These are phyloP conservation scores for Hippoglossus stenolepis DNA, from an alignment of 2,113 vertebrate species.

Conservation along the genomic window DNA sequence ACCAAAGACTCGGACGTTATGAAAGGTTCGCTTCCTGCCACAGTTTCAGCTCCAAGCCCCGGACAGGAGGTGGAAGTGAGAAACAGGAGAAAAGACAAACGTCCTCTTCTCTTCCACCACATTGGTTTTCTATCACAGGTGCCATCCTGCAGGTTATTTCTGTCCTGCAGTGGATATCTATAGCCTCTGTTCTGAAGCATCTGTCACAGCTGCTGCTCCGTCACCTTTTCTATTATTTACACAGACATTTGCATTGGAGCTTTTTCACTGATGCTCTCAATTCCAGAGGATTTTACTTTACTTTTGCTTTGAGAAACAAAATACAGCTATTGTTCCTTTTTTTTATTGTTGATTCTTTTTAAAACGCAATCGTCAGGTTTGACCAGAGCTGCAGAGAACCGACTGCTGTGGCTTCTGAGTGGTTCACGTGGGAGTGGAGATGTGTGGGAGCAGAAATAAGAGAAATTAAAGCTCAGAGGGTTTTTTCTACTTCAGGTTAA, in stretches of 20 bases:
- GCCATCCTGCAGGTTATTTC: constrained; percentile 48
- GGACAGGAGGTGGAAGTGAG: neutral
- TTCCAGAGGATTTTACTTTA: neutral
- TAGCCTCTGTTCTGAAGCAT: constrained; percentile 35
- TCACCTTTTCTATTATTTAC: constrained; percentile 62
- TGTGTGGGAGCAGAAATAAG: neutral
- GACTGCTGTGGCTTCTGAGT: neutral
- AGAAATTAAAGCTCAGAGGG: no score
- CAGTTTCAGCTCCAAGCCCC: no score
- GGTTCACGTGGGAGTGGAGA: neutral
- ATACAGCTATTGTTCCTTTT: neutral
- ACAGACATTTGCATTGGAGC: constrained; percentile 23
- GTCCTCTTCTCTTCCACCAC: constrained; percentile 22
- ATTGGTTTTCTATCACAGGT: constrained; percentile 31
- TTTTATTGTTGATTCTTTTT: neutral
- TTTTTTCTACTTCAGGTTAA: no score
- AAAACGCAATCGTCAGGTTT: neutral
- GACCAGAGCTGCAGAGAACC: neutral
- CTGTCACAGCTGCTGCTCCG: constrained; percentile 37
- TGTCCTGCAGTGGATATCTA: constrained; percentile 46
- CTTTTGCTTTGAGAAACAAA: neutral
- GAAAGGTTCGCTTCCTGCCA: no score
- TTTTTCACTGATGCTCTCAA: neutral
- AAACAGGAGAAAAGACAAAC: neutral
- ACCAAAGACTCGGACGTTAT: no score